Base-by-base conservation (phyloP, 2,888 invertebrate species). In the Volucella zonaria region DNA sequence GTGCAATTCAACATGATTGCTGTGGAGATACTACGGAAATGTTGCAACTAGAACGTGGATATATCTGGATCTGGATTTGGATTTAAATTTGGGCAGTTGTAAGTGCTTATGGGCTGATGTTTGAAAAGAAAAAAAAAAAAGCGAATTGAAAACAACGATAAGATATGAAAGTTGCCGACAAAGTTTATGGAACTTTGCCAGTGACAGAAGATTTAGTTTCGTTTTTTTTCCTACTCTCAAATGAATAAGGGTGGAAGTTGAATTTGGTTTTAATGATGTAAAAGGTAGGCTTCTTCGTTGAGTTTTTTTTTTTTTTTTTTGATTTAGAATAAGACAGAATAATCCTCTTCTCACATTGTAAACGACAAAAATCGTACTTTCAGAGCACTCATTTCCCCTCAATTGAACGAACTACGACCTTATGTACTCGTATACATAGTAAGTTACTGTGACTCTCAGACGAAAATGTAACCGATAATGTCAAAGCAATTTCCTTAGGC, bases 151-250 rank as follows among this genome's bases (percentile, higher is more conserved):
- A 49, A 49, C 14, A 18, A 31, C n/a, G 42, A 31, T 43, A 23
- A 15, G 38, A 45, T 56, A 6, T 31, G 31, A 52, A 23, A 45
- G 59, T 51, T 12, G 18, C 38, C 23, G 15, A 15, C 15, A 18
- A 9, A 23, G 11, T 31, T n/a, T 40, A 14, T 62, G 54, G 61
- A 54, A 62, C 14, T 8, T 42, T 74, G 64, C 64, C 74, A 64
- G n/a, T 1, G 9, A 31, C n/a, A 12, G 15, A 43, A 15, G n/a
- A 38, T 12, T 51, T 12, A 3, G n/a, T 45, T 68, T 38, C 1
- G 3, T 45, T 45, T 8, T 45, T 45, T 45, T 10, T 45, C 3
- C n/a, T 45, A n/a, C 12, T 11, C 8, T n/a, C 12, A 52, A 52
- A 15, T 52, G 18, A 11, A 14, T 0, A 43, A 14, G 23, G 51